Conservation (phyloP, 2,113 vertebrate genomes). For the Hippolais icterina region DNA sequence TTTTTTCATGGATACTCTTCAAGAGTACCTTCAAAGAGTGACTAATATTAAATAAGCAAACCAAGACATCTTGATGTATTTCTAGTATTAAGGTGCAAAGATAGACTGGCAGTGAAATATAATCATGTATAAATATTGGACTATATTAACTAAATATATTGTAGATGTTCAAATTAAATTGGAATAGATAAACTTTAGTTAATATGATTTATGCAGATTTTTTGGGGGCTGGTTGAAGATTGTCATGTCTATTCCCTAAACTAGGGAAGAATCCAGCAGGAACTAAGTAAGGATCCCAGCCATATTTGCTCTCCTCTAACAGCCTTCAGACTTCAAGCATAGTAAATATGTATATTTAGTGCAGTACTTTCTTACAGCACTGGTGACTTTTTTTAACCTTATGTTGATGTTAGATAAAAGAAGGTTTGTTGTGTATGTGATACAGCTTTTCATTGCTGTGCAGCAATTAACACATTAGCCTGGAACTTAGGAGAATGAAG, state of each 20-base stretch:
- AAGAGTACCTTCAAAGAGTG: not conserved
- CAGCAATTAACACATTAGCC: not conserved
- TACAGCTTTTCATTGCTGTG: not conserved
- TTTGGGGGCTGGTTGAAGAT: not conserved
- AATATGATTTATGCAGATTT: not conserved
- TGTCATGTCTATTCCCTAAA: not conserved
- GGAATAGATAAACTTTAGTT: not conserved
- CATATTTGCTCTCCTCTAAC: not conserved
- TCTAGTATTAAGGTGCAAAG: not conserved
- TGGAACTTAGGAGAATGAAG: not conserved
- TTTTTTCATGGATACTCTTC: not conserved
- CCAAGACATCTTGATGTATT: not conserved
- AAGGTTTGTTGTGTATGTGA: not conserved
- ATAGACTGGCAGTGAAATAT: not conserved
- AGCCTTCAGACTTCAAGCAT: not conserved
- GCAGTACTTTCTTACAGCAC: not conserved
- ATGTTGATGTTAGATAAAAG: not conserved
- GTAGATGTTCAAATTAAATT: not conserved
- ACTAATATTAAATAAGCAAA: not conserved
- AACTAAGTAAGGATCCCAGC: not conserved
- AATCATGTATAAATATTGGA: not conserved
- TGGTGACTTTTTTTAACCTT: not conserved
- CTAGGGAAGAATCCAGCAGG: not conserved
- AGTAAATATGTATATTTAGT: not conserved
- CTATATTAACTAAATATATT: not conserved